Conservation (phyloP, 2,888 invertebrate genomes). For the Agrilus biguttatus region DNA sequence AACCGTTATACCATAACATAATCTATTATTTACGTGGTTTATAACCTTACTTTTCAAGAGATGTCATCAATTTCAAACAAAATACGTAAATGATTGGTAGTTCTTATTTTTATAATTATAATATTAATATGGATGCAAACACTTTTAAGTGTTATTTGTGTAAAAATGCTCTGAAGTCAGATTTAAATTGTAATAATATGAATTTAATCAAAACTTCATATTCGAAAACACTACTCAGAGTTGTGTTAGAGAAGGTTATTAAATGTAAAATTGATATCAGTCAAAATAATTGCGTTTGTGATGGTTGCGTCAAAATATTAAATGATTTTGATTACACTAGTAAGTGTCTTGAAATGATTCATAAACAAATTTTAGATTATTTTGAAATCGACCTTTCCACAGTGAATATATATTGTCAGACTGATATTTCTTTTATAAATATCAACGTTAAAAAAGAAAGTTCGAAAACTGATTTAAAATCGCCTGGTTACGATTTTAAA, state of each 20-base stretch:
- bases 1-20: too few species aligned
- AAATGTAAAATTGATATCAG: slow-evolving; percentile 1
- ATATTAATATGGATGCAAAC: too few species aligned
- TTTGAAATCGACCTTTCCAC: not conserved
- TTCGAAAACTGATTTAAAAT: not conserved
- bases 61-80: too few species aligned
- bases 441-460: not conserved
- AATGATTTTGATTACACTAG: slow-evolving; percentile 20
- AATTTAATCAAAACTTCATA: not conserved
- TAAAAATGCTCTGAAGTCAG: too few species aligned
- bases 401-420: slow-evolving; percentile 2
- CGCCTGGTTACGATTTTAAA: too few species aligned
- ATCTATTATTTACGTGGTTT: too few species aligned
- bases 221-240: slow-evolving; percentile 6
- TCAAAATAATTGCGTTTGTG: slow-evolving; percentile 12
- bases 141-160: too few species aligned
- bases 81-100: too few species aligned
- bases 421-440: slow-evolving; percentile 3
- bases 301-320: slow-evolving; percentile 14
- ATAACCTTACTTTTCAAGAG: too few species aligned
- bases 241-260: slow-evolving; percentile 5
- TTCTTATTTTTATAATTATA: too few species aligned
- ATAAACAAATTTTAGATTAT: slow-evolving; percentile 6
- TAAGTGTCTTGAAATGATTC: slow-evolving; percentile 13
- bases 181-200: too few species aligned